Conservation (phyloP, 2,888 invertebrate genomes). For the Lepas anatifera region DNA sequence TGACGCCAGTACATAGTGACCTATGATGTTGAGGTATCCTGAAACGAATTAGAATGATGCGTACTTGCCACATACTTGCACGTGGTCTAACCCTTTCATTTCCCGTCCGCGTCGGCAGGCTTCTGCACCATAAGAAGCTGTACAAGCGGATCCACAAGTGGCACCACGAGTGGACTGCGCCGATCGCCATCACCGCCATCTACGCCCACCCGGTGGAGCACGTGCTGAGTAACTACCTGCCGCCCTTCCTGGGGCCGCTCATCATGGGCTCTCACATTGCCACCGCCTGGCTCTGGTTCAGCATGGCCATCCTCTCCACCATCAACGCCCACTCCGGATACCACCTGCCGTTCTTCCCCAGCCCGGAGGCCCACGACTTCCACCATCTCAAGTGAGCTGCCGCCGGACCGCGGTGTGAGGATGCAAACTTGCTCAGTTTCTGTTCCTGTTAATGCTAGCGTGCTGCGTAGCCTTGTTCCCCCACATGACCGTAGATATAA, state of each 20-base stretch:
- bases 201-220: conserved; percentile 68
- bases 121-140: conserved; percentile 56
- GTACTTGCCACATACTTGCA: too few relatives aligned
- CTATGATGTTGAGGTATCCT: too few relatives aligned
- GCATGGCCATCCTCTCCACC: conserved; percentile 60
- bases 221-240: conserved; percentile 60
- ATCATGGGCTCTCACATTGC: conserved; percentile 63
- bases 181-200: conserved; percentile 65
- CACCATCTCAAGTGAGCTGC: conserved; percentile 64
- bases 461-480: too few relatives aligned
- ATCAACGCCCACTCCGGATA: conserved; percentile 73
- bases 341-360: conserved; percentile 71
- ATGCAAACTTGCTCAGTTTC: too few relatives aligned
- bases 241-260: conserved; percentile 47
- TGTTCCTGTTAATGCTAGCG: too few relatives aligned
- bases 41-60: too few relatives aligned
- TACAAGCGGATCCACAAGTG: conserved; percentile 73
- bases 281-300: conserved; percentile 65
- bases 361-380: conserved; percentile 75
- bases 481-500: too few relatives aligned
- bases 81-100: too few relatives aligned
- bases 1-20: too few relatives aligned
- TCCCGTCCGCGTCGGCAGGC: too few relatives aligned
- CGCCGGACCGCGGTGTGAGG: too few relatives aligned
- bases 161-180: conserved; percentile 80